A percentile compares a stretch with the other conserved stretches of the same genome.
Conservation (phyloP, 1,140 invertebrate species). For the Leptinotarsa texana region DNA sequence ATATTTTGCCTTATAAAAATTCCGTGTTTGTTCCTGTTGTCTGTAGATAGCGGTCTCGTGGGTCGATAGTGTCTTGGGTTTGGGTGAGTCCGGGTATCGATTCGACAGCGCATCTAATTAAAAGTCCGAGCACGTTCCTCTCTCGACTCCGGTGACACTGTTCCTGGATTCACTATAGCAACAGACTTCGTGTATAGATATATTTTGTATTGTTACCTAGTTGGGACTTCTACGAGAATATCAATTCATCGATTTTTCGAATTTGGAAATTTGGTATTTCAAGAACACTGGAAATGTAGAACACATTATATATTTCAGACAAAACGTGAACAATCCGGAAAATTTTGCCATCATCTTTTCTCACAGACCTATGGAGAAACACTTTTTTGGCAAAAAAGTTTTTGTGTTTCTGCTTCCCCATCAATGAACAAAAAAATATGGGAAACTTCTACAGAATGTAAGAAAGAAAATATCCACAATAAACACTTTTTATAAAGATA, state of each 20-base stretch:
- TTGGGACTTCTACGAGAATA: not conserved
- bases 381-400: too few relatives aligned
- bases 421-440: too few relatives aligned
- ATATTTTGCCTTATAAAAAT: slow-evolving; percentile 18
- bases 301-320: too few relatives aligned
- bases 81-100: slow-evolving; percentile 46
- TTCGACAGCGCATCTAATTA: slow-evolving; percentile 52
- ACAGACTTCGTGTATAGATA: slow-evolving; percentile 12
- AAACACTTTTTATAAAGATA: too few relatives aligned
- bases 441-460: too few relatives aligned
- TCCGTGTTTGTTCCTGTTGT: slow-evolving; percentile 20
- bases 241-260: not conserved
- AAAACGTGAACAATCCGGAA: not conserved
- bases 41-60: slow-evolving; percentile 12
- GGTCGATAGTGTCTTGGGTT: slow-evolving; percentile 35
- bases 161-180: slow-evolving; percentile 38
- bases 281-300: not conserved
- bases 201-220: not conserved
- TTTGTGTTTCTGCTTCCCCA: too few relatives aligned
- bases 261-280: not conserved
- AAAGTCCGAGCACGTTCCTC: slow-evolving; percentile 50
- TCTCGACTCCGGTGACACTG: slow-evolving; percentile 52
- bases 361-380: too few relatives aligned
- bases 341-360: not conserved
- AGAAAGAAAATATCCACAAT: too few relatives aligned